Evolutionary conservation across 2,888 invertebrate species (phyloP).

Genomic region (Drosophila kanekoi): DNA sequence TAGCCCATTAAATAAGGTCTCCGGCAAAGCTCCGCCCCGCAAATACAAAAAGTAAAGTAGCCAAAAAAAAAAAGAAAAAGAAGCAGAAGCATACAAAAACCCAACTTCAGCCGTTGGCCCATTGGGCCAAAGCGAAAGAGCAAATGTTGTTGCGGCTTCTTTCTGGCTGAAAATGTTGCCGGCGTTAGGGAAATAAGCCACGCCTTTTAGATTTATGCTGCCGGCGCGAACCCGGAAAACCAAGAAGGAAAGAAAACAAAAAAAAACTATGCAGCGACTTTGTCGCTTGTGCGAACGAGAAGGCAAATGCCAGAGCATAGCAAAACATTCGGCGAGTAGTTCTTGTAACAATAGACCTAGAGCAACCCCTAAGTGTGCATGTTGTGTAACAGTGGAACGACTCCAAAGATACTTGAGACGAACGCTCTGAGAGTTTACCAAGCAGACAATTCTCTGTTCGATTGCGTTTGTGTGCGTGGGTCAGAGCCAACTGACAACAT

Average conservation of each 20-base stretch:
- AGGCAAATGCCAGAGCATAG: constrained; percentile 34
- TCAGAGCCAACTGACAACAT: constrained; percentile 45
- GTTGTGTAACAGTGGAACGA: constrained; percentile 43
- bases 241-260: constrained; percentile 46
- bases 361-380: constrained; percentile 69
- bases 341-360: constrained; percentile 75
- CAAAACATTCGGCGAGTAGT: constrained; percentile 51
- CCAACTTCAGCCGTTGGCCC: constrained; percentile 42
- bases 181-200: constrained; percentile 67
- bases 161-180: constrained; percentile 54
- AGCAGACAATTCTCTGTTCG: constrained; percentile 6
- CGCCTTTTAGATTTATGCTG: constrained; percentile 75
- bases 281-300: constrained; percentile 46
- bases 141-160: constrained; percentile 49
- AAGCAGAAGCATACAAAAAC: constrained; percentile 38
- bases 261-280: constrained; percentile 53
- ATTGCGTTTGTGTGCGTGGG: constrained; percentile 25
- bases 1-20: constrained; percentile 57
- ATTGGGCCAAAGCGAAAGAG: constrained; percentile 58
- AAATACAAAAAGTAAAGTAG: constrained; percentile 45
- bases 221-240: constrained; percentile 72
- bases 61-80: constrained; percentile 46
- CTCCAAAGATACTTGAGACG: constrained; percentile 69
- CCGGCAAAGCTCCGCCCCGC: constrained; percentile 66
- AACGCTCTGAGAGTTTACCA: constrained; percentile 38